phyloP scores from a whole-genome alignment of 2,113 vertebrate genomes.

The Ovis canadensis region DNA sequence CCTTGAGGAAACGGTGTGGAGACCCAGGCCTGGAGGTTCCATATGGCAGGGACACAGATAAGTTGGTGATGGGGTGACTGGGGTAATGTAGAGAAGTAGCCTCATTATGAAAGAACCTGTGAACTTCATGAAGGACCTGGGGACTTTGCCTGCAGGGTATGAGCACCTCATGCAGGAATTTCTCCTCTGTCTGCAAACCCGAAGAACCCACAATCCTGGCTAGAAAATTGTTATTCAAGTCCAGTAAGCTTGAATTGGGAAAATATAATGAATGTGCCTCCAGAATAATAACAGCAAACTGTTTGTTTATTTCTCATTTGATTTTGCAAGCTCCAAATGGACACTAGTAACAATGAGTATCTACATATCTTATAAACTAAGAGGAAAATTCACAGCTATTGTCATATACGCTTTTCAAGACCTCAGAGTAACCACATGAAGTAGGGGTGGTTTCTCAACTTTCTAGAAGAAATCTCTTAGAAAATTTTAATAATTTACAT shows the following conservation, averaged over 20 bases:
- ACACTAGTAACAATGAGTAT: neutral
- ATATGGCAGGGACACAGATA: neutral
- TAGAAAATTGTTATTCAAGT: neutral
- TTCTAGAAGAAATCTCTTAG: neutral
- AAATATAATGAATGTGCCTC: neutral
- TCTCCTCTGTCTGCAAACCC: neutral
- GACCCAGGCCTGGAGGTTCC: neutral
- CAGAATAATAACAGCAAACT: neutral
- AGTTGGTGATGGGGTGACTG: neutral
- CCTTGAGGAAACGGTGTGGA: neutral
- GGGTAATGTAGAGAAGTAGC: neutral
- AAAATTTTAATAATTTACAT: neutral
- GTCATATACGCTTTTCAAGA: neutral
- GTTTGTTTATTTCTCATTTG: neutral
- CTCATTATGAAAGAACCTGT: neutral
- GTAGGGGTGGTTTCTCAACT: neutral
- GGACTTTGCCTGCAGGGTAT: neutral
- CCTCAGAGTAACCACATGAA: neutral
- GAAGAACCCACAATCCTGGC: neutral
- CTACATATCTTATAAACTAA: neutral
- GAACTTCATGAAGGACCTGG: neutral
- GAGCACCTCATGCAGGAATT: neutral
- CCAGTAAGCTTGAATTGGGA: neutral
- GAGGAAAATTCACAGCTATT: neutral
- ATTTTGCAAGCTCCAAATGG: slow-evolving; percentile 1